Percentiles rank a stretch among this genome's conserved stretches.
phyloP scores from a whole-genome alignment of 2,797 vertebrate genomes.

The Cephalopachus bancanus region DNA sequence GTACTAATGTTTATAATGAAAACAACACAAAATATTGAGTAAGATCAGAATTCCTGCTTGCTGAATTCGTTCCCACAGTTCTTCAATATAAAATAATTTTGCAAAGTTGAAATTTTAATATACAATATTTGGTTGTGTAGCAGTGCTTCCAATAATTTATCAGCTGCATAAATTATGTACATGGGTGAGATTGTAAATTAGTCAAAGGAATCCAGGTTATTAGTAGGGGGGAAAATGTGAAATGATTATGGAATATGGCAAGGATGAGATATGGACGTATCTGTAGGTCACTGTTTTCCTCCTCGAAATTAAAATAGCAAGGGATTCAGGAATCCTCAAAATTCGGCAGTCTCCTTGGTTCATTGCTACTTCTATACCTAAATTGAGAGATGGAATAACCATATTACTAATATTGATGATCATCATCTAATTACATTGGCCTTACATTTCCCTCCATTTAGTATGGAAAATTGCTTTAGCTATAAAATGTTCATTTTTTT shows the following conservation, averaged over 20 bases:
- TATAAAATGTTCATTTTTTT: conserved; percentile 75
- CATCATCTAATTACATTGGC: conserved; percentile 39
- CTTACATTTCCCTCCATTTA: conserved; percentile 46
- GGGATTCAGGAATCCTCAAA: conserved; percentile 7
- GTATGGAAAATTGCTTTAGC: conserved; percentile 60
- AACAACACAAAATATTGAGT: neutral
- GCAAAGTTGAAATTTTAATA: neutral
- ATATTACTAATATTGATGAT: neutral
- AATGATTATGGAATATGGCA: neutral
- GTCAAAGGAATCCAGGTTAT: neutral
- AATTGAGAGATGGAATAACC: neutral
- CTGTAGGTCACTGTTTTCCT: neutral
- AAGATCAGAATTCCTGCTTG: neutral
- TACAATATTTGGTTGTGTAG: conserved; percentile 7
- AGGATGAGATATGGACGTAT: neutral
- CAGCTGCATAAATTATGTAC: neutral
- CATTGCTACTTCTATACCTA: neutral
- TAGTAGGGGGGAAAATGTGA: neutral
- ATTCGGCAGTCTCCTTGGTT: neutral
- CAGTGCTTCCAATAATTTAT: neutral
- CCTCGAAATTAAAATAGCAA: conserved; percentile 49
- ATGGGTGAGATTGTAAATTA: neutral
- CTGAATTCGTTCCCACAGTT: neutral
- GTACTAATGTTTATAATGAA: conserved; percentile 25
- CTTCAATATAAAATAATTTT: conserved; percentile 47